Evolutionary conservation across 2,113 vertebrate genomes (phyloP), one percentile per base, ranked within the genome.

Genomic region (Heloderma charlesbogerti): DNA sequence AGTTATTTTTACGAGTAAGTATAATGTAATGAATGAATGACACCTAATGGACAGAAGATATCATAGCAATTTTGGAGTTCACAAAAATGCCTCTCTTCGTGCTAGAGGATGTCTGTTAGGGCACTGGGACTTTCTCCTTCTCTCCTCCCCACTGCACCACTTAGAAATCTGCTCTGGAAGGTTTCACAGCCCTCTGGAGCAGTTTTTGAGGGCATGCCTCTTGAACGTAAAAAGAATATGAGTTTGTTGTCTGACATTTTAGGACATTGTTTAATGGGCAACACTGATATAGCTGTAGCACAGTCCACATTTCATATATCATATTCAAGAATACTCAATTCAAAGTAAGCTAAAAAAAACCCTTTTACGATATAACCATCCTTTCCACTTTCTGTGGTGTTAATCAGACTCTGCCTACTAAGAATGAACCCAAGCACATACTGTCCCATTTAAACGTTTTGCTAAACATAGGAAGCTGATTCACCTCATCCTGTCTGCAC

Each of bases 11-110:
- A 45, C 6, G 43, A 31, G 27, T 71, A 34, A 0, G 27, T 84
- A 95, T 88, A 57, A 16, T 88, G 40, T 48, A 78, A 85, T 51
- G 66, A 92, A 91, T 77, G 69, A 93, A 90, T 85, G 93, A 94
- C 93, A 95, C 75, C 95, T 94, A 91, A 88, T 93, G 95, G 95
- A 80, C 87, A 95, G 79, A n/a, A 67, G 72, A 34, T 12, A 89
- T 60, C 93, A 91, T 60, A 91, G 54, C 87, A 86, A 13, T 40
- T 87, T 1, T 51, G 34, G 3, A 71, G 7, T 0, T 90, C 16
- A 34, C 45, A 37, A 71, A 57, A 69, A 54, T 71, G 13, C 29
- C 16, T 72, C 34, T 88, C 25, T 43, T 34, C 22, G 48, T 51
- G 48, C 48, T 51, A 51, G 48, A 51, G 48, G 48, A 51, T 5